phyloP scores from a whole-genome alignment of 2,113 vertebrate genomes.

The Plecotus auritus region DNA sequence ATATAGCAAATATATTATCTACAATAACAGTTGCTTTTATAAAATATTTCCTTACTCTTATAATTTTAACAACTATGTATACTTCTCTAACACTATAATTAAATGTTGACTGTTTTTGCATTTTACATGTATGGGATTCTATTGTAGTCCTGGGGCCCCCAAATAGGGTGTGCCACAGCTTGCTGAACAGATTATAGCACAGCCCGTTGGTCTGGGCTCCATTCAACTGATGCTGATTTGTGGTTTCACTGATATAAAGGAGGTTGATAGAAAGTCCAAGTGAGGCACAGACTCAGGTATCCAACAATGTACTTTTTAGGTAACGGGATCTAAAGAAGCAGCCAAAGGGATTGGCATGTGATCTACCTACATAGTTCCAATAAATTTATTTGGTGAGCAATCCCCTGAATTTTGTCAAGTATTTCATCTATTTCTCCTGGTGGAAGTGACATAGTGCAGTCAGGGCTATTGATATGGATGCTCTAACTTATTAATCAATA shows the following conservation, averaged over 20 bases:
- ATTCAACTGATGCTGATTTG: not conserved
- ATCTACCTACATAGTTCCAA: not conserved
- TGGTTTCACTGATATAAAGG: not conserved
- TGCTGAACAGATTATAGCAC: not conserved
- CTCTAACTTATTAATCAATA: not conserved
- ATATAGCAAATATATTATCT: not conserved
- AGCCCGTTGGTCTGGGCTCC: not conserved
- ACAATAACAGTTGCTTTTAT: not conserved
- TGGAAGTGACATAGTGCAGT: not conserved
- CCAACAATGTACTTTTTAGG: not conserved
- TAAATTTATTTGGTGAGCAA: not conserved
- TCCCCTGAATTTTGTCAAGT: not conserved
- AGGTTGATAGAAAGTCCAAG: not conserved
- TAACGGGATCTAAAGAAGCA: not conserved
- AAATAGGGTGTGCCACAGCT: not conserved
- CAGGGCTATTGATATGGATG: not conserved
- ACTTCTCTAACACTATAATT: not conserved
- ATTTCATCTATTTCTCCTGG: not conserved
- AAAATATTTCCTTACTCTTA: not conserved
- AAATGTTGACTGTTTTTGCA: not conserved
- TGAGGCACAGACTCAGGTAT: not conserved
- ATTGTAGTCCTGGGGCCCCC: not conserved
- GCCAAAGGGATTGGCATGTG: not conserved
- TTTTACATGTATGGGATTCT: not conserved
- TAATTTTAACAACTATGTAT: not conserved